phyloP scores from a whole-genome alignment of 2,888 invertebrate species.

The Hyposoter didymator region DNA sequence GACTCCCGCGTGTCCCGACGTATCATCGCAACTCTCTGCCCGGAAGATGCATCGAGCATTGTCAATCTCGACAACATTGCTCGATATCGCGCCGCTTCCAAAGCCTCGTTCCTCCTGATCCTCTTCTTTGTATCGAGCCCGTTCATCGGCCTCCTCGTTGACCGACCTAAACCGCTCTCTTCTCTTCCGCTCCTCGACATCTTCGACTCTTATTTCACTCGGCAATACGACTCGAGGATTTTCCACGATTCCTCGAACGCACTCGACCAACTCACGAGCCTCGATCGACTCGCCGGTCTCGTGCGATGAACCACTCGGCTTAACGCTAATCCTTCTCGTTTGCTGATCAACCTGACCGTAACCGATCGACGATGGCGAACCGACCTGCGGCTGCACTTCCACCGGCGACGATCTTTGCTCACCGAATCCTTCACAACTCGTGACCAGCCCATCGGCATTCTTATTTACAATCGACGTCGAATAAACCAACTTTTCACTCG shows the following conservation, averaged over 20 bases:
- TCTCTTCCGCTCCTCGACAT: conserved; percentile 64
- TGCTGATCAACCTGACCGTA: conserved; percentile 34
- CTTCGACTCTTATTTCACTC: conserved; percentile 48
- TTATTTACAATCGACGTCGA: conserved; percentile 84
- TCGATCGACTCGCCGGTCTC: conserved; percentile 10
- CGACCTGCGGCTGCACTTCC: conserved; percentile 49
- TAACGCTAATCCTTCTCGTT: background rate
- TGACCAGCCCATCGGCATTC: conserved; percentile 80
- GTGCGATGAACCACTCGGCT: conserved; percentile 24
- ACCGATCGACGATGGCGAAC: conserved; percentile 16
- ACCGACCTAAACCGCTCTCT: conserved; percentile 35
- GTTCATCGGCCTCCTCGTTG: conserved; percentile 18
- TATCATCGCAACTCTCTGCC: conserved; percentile 53
- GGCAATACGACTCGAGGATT: conserved; percentile 19
- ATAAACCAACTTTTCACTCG: conserved; percentile 86
- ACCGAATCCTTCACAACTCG: conserved; percentile 43
- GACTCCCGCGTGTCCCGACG: conserved; percentile 58
- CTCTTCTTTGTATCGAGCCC: conserved; percentile 31
- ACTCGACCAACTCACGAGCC: conserved; percentile 46
- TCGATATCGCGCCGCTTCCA: conserved; percentile 47
- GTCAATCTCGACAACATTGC: conserved; percentile 53
- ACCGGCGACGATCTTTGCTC: conserved; percentile 56
- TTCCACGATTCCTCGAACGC: conserved; percentile 33
- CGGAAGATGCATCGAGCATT: conserved; percentile 34
- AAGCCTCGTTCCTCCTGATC: conserved; percentile 16